Conservation (phyloP, 1,140 invertebrate genomes). For the Ylistrum balloti region DNA sequence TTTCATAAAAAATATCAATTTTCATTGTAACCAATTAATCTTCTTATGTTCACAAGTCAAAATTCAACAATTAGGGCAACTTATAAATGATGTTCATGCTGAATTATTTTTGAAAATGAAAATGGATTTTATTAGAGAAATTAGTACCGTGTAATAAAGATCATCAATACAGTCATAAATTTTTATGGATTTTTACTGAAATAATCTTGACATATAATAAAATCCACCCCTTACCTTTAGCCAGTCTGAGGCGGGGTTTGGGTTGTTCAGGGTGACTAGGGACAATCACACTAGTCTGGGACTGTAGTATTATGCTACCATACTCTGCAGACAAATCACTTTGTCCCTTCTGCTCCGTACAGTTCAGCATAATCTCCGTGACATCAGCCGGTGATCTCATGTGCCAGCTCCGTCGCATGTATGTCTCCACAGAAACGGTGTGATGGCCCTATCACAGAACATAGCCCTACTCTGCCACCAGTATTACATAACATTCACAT, state of each 20-base stretch:
- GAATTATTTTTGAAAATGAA: too few relatives aligned
- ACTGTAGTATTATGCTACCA: slow-evolving; percentile 16
- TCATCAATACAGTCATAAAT: too few relatives aligned
- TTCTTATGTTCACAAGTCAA: too few relatives aligned
- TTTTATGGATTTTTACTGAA: too few relatives aligned
- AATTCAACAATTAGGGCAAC: too few relatives aligned
- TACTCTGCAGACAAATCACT: slow-evolving; percentile 18
- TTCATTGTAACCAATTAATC: too few relatives aligned
- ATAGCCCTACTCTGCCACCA: slow-evolving; percentile 9
- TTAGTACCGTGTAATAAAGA: too few relatives aligned
- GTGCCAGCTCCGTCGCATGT: slow-evolving; percentile 21
- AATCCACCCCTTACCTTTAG: neutral
- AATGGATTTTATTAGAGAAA: too few relatives aligned
- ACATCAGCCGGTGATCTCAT: slow-evolving; percentile 19
- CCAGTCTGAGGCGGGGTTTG: slow-evolving; percentile 22
- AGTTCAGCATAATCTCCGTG: slow-evolving; percentile 37
- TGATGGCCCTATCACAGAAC: slow-evolving; percentile 19
- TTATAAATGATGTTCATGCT: too few relatives aligned
- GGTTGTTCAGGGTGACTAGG: neutral
- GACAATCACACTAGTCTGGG: neutral
- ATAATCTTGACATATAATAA: neutral
- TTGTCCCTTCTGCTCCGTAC: slow-evolving; percentile 30
- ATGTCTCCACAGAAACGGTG: slow-evolving; percentile 9
- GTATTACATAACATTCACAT: slow-evolving; percentile 35
- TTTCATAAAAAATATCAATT: too few relatives aligned